Percentiles rank a stretch among this genome's conserved stretches.
Conservation (phyloP, 2,888 invertebrate species). For the Pseudolycoriella hygida region DNA sequence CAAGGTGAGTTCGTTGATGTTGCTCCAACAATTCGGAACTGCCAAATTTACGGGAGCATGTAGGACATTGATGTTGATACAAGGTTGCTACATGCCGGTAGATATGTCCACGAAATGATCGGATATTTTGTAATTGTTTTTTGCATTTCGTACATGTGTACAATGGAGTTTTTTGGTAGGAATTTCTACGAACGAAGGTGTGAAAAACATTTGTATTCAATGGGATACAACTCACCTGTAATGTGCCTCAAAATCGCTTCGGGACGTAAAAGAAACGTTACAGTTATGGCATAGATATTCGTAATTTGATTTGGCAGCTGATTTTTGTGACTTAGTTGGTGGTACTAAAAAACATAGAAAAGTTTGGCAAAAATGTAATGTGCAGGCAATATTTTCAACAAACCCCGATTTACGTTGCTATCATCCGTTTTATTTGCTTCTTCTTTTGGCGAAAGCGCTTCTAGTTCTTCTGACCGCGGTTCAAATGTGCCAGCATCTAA, state of each 20-base stretch:
- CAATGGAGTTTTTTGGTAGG: constrained; percentile 4
- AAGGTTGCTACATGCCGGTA: constrained; percentile 5
- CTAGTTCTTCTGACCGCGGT: too few relatives aligned
- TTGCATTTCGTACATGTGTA: constrained; percentile 6
- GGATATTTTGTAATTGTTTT: constrained; percentile 6
- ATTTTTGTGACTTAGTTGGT: background rate
- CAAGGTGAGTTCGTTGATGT: constrained; percentile 21
- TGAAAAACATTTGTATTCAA: background rate
- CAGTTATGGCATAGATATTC: constrained; percentile 4
- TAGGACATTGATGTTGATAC: constrained; percentile 18
- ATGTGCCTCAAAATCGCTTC: constrained; percentile 1
- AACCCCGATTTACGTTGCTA: too few relatives aligned
- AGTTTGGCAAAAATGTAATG: too few relatives aligned
- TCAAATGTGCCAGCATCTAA: too few relatives aligned
- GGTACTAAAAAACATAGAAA: too few relatives aligned
- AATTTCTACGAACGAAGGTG: background rate
- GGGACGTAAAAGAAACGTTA: background rate
- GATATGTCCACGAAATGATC: constrained; percentile 4
- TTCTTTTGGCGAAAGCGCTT: too few relatives aligned
- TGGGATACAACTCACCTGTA: constrained; percentile 2
- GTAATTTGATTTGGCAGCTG: background rate
- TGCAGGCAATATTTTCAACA: too few relatives aligned
- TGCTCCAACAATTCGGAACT: constrained; percentile 6
- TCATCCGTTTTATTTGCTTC: too few relatives aligned
- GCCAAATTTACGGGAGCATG: constrained; percentile 16